Evolutionary conservation across 2,888 invertebrate genomes (phyloP).

Genomic region (Drosophila falleni): DNA sequence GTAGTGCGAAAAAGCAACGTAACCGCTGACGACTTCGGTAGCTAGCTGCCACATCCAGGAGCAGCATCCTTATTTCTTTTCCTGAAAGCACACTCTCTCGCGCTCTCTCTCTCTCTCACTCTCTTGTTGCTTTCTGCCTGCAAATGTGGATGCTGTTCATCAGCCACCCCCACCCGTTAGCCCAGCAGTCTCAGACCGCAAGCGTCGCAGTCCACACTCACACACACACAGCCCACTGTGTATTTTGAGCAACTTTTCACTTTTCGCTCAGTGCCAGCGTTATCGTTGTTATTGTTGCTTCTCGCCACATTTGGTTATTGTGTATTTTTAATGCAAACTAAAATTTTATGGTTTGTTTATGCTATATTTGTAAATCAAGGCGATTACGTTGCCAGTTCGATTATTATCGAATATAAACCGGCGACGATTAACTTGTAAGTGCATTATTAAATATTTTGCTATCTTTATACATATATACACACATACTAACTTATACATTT

Average conservation of each 20-base stretch:
- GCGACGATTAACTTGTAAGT: constrained; percentile 20
- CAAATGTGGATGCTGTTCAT: constrained; percentile 71
- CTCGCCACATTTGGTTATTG: constrained; percentile 17
- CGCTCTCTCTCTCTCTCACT: constrained; percentile 25
- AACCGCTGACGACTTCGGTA: constrained; percentile 69
- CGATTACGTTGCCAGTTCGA: constrained; percentile 23
- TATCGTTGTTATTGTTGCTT: constrained; percentile 37
- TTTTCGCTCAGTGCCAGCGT: constrained; percentile 38
- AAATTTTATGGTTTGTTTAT: constrained; percentile 31
- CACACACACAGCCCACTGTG: constrained; percentile 28
- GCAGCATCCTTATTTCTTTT: constrained; percentile 72
- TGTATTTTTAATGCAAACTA: constrained; percentile 22
- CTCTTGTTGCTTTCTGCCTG: constrained; percentile 47
- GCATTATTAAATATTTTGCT: constrained; percentile 2
- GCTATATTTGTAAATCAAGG: constrained; percentile 38
- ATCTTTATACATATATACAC: constrained; percentile 6
- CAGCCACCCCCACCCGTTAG: constrained; percentile 26
- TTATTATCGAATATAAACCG: constrained; percentile 40
- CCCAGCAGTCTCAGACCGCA: constrained; percentile 26
- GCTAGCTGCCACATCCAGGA: constrained; percentile 55
- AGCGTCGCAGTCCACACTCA: constrained; percentile 32
- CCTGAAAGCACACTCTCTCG: constrained; percentile 51
- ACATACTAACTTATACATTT: neutral
- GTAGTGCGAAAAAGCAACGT: constrained; percentile 66
- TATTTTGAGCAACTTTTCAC: constrained; percentile 64